A percentile compares a stretch with the other conserved stretches of the same genome.
Conservation (phyloP, 2,797 vertebrate species). For the Sparus aurata region DNA sequence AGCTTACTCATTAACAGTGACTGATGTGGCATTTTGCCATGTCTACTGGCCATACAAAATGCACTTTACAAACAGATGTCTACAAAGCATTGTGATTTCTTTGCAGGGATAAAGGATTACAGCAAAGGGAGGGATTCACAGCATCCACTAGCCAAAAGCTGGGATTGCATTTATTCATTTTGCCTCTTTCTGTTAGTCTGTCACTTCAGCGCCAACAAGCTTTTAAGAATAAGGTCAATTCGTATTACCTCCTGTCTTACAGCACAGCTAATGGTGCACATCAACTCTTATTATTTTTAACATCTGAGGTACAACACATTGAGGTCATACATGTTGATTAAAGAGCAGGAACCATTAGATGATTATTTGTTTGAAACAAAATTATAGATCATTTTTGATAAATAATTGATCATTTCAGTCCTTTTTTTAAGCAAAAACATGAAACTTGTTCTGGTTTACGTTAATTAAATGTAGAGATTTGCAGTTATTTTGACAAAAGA, state of each 20-base stretch:
- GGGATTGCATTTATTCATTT: slow-evolving; percentile 30
- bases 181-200: slow-evolving; percentile 24
- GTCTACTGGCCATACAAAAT: slow-evolving; percentile 31
- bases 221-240: slow-evolving; percentile 25
- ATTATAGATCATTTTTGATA: too few species aligned
- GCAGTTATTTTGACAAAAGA: too few species aligned
- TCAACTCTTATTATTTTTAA: neutral
- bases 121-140: slow-evolving; percentile 23
- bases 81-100: slow-evolving; percentile 36
- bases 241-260: neutral
- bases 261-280: neutral
- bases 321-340: neutral
- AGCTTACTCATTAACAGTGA: slow-evolving; percentile 16
- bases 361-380: too few species aligned
- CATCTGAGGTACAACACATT: neutral
- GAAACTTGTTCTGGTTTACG: too few species aligned
- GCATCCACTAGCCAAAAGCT: slow-evolving; percentile 28
- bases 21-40: slow-evolving; percentile 19
- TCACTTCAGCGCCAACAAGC: slow-evolving; percentile 16
- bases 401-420: too few species aligned
- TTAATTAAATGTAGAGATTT: too few species aligned
- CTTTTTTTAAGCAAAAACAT: too few species aligned
- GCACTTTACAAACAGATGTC: slow-evolving; percentile 57
- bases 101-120: slow-evolving; percentile 54
- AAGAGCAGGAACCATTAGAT: neutral